A percentile compares a stretch with the other conserved stretches of the same genome.
phyloP scores from a whole-genome alignment of 2,113 vertebrate genomes.

The Siniperca knerii region DNA sequence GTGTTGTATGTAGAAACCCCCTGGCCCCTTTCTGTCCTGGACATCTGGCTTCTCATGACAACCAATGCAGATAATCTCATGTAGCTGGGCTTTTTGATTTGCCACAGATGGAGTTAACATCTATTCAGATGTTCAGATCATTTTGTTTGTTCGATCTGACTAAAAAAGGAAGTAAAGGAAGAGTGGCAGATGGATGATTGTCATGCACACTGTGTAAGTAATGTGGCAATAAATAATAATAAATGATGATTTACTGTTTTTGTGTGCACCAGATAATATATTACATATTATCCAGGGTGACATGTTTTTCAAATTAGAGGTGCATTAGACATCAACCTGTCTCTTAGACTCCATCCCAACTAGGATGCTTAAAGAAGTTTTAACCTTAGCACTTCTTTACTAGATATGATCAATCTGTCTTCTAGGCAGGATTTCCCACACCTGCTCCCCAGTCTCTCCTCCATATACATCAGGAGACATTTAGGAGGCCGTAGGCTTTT shows the following conservation, averaged over 20 bases:
- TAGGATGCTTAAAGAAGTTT: too few relatives aligned
- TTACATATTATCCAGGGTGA: background rate
- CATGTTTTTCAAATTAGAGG: background rate
- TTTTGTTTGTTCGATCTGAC: conserved; percentile 45
- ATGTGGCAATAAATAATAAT: conserved; percentile 71
- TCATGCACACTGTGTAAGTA: conserved; percentile 59
- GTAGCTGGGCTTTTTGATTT: conserved; percentile 44
- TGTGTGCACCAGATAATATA: background rate
- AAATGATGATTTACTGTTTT: conserved; percentile 39
- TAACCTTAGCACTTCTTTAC: too few relatives aligned
- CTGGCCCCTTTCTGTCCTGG: conserved; percentile 46
- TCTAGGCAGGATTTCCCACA: background rate
- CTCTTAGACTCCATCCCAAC: too few relatives aligned
- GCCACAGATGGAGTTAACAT: conserved; percentile 32
- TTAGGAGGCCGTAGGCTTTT: background rate
- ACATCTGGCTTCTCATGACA: conserved; percentile 50
- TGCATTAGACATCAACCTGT: background rate
- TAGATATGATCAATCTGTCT: too few relatives aligned
- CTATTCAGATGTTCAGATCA: conserved; percentile 20
- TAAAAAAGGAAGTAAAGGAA: conserved; percentile 35
- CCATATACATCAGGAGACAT: background rate
- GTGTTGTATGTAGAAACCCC: conserved; percentile 40
- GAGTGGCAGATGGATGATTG: conserved; percentile 37
- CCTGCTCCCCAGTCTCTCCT: background rate
- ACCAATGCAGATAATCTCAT: conserved; percentile 48